Base-by-base conservation (phyloP, 2,113 vertebrate genomes). In the Gavialis gangeticus region DNA sequence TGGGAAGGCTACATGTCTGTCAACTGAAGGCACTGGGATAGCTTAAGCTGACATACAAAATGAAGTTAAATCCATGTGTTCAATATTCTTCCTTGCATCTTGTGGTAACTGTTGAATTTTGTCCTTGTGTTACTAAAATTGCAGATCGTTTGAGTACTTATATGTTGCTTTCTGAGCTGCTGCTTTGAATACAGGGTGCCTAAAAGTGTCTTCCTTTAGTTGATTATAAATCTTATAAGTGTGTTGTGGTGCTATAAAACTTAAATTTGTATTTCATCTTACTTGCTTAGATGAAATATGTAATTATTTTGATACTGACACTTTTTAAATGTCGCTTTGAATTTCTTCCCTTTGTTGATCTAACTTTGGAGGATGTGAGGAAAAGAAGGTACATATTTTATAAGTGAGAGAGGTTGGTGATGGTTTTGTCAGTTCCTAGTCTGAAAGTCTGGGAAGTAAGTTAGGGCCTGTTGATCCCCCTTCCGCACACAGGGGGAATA, bases 241-340 rank as follows among this genome's bases (percentile, higher is more conserved):
- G 82, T 91, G 10, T 34, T 77, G 46, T 0, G 0, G 67, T 73
- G 79, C n/a, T 28, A 2, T 76, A 15, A 76, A 82, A 2, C 76
- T 28, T 66, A 87, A 15, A 25, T 83, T 73, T 75, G 3, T 62
- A 2, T 69, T 46, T 46, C 46, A 46, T 46, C 46, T 46, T 9
- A 46, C 46, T 46, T 46, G 46, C 46, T 46, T 46, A 46, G 46
- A 9, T 46, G 46, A 46, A 46, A 46, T 46, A 46, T 46, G 46
- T 46, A 46, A 46, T 46, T 46, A 46, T 46, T 46, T 46, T 46
- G 46, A 46, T 46, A 46, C 46, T 46, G 46, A 46, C 46, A 46
- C 4, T 71, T 85, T 89, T 87, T 69, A 79, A 89, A 12, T 10
- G 46, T 27, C 15, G 7, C 24, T 90, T 90, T 37, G 69, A 37